Evolutionary conservation across 1,140 invertebrate species (phyloP), one percentile per base, ranked within the genome.

Genomic region (Cheumatopsyche charites): DNA sequence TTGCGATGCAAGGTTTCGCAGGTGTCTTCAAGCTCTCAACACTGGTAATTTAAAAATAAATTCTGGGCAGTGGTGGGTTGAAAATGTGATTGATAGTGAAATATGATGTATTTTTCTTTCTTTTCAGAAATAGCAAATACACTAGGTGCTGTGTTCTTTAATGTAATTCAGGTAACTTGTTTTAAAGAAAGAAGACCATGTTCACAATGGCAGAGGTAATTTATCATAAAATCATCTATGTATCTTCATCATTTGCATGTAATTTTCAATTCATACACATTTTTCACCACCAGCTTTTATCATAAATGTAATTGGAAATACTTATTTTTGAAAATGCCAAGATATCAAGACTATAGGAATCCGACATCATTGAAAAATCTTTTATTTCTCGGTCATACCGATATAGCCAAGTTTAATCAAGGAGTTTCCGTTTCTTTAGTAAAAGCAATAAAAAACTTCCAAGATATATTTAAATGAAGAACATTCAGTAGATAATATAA

Each of bases 131-230:
- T 88, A 11, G 89, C 88, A 0, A 89, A 90, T 74, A 89, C 88
- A 0, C 80, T 91, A 25, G 90, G 89, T 2, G 87, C 88, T 3
- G 84, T 91, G 3, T 91, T 89, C 79, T 91, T 91, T 80, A 91
- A 91, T 66, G 84, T 90, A 15, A 85, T 89, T 7, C 88, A 89
- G 77, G 86, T 90, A 11, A 88, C 85, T 6, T 91, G 90, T 73
- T 90, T 90, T 78, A 87, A 87, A 75, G 88, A 90, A 75, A 82
- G 87, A 72, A 85, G 87, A 63, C 88, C 88, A 1, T 90, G 88
- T 73, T 88, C 87, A 0, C 80, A 88, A 47, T 87, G 86, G 82
- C 87, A 89, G 79, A 88, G 85, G 88, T 89, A 80, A 79, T 76
- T 67, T 47, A 13, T 43, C 23, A 21, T 67, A 74, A 19, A 66